A percentile compares a stretch with the other conserved stretches of the same genome.
These are phyloP conservation scores for Calliopsis andreniformis DNA, from an alignment of 1,140 invertebrate genomes.

Conservation along the genomic window DNA sequence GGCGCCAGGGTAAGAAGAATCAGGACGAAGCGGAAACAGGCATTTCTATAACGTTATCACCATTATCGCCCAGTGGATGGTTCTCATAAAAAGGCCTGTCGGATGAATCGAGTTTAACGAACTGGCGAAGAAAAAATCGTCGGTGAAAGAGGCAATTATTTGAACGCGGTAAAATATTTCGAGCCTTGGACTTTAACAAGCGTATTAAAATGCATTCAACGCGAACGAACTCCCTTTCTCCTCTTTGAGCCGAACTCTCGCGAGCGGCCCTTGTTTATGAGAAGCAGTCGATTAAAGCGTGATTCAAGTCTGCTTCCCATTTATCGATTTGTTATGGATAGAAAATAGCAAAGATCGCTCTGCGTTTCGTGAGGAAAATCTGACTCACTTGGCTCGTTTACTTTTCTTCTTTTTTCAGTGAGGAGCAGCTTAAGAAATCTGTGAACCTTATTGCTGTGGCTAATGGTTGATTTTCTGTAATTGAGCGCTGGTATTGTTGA, in stretches of 20 bases:
- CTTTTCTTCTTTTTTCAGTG: too few relatives aligned
- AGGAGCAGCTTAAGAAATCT: too few relatives aligned
- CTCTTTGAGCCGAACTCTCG: background rate
- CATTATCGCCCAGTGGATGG: background rate
- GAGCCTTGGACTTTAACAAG: constrained; percentile 4
- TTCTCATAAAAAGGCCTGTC: background rate
- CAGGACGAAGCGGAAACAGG: background rate
- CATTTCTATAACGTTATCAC: constrained; percentile 2
- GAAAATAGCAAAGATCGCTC: background rate
- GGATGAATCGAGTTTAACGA: constrained; percentile 39
- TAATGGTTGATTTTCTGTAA: too few relatives aligned
- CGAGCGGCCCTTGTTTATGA: constrained; percentile 1
- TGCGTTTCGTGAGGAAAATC: background rate
- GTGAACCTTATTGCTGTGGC: too few relatives aligned
- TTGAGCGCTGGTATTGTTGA: too few relatives aligned
- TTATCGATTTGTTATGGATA: background rate
- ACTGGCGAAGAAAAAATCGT: background rate
- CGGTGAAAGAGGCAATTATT: constrained; percentile 23
- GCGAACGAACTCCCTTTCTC: background rate
- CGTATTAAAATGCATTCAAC: constrained; percentile 24
- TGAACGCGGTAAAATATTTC: background rate
- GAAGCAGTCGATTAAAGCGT: background rate
- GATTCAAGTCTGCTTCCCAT: background rate
- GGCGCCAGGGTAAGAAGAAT: background rate
- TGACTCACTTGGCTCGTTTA: too few relatives aligned